A percentile compares a stretch with the other conserved stretches of the same genome.
Conservation (phyloP, 2,113 vertebrate genomes). For the Phyllostomus hastatus region DNA sequence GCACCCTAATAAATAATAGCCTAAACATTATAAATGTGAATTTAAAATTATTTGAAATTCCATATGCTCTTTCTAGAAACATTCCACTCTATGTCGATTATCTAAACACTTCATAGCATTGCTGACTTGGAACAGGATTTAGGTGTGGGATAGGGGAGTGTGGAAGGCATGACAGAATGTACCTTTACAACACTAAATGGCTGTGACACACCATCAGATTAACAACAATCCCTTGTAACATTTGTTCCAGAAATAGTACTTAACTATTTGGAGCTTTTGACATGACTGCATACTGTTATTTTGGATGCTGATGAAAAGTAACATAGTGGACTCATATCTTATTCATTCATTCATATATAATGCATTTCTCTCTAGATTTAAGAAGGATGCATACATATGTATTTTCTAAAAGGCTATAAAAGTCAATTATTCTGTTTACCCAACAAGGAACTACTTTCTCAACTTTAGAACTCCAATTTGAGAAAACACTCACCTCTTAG, state of each 20-base stretch:
- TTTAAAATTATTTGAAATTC: not conserved
- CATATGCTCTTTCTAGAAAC: not conserved
- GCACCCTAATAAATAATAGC: not conserved
- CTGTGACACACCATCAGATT: not conserved
- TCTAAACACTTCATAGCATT: not conserved
- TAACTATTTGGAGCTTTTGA: not conserved
- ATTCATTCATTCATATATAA: constrained; percentile 45
- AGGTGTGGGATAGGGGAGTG: not conserved
- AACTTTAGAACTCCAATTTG: not conserved
- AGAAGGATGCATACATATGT: constrained; percentile 23
- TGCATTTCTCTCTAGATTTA: constrained; percentile 51
- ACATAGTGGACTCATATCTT: not conserved
- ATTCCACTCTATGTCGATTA: not conserved
- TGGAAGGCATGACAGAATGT: not conserved
- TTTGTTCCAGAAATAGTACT: constrained; percentile 38
- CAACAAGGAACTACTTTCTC: constrained; percentile 7
- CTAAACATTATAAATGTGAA: not conserved
- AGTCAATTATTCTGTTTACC: constrained; percentile 35
- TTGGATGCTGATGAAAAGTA: constrained; percentile 26
- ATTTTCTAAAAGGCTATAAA: constrained; percentile 50
- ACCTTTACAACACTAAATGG: not conserved
- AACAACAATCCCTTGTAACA: not conserved
- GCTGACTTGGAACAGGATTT: not conserved
- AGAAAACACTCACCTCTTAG: not conserved
- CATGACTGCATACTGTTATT: not conserved